Evolutionary conservation across 2,113 vertebrate genomes (phyloP).

Genomic region (Halcyon malimbica): DNA sequence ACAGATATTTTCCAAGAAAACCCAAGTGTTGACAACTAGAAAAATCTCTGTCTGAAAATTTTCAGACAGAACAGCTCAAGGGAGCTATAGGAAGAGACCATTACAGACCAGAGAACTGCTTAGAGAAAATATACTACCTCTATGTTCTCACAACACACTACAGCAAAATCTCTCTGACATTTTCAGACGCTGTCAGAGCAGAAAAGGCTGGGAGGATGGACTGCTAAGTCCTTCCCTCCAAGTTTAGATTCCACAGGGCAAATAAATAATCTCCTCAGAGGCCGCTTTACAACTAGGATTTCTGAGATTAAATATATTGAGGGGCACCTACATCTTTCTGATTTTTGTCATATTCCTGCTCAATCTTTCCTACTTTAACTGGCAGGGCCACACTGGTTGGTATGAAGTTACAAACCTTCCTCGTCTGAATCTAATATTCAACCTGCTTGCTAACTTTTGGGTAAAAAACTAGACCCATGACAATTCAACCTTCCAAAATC

Average conservation of each 20-base stretch:
- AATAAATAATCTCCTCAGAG: neutral
- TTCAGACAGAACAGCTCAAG: constrained; percentile 7
- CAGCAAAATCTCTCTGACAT: neutral
- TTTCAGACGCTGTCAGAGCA: neutral
- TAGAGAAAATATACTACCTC: neutral
- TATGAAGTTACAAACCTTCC: neutral
- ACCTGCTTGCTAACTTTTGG: neutral
- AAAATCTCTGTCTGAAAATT: constrained; percentile 1
- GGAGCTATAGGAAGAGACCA: neutral
- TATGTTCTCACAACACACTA: neutral
- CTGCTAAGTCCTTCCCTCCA: neutral
- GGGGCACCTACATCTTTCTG: neutral
- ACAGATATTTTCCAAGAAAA: neutral
- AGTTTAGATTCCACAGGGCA: neutral
- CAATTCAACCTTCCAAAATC: neutral
- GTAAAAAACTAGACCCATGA: neutral
- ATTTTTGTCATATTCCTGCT: neutral
- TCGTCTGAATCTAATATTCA: neutral
- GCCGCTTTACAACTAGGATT: neutral
- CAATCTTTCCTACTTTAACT: neutral
- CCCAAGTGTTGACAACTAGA: neutral
- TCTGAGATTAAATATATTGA: neutral
- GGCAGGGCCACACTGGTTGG: neutral
- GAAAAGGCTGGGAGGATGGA: neutral
- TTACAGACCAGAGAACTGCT: neutral